phyloP scores from a whole-genome alignment of 2,797 vertebrate genomes.

The Poliocrania exsul region DNA sequence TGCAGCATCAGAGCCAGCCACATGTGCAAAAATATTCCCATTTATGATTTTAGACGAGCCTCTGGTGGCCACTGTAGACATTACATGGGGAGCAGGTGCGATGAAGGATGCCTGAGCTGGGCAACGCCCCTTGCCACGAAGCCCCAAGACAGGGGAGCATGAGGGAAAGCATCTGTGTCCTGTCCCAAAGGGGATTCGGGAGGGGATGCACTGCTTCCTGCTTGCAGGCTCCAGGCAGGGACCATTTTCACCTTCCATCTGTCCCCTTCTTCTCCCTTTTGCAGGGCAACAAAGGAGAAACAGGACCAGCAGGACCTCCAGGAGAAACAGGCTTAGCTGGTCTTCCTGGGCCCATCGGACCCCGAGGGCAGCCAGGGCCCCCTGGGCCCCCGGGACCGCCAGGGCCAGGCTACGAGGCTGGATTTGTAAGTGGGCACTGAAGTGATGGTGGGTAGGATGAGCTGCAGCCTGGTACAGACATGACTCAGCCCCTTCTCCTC shows the following conservation, averaged over 20 bases:
- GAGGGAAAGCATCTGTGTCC: neutral
- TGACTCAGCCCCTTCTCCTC: neutral
- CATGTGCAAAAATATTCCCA: rapidly evolving
- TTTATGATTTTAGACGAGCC: neutral
- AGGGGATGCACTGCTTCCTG: neutral
- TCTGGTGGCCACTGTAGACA: neutral
- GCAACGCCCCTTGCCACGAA: neutral
- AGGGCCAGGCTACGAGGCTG: constrained; percentile 76
- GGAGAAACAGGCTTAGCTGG: constrained; percentile 87
- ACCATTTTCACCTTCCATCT: neutral
- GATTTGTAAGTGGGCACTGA: constrained; percentile 88
- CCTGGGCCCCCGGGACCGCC: constrained; percentile 84
- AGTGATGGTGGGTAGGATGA: neutral
- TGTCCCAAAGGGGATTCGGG: neutral
- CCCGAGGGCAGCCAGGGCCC: constrained; percentile 84
- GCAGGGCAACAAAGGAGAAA: constrained; percentile 79
- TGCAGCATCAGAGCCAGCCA: rapidly evolving
- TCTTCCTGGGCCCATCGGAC: constrained; percentile 89
- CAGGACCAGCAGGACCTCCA: constrained; percentile 76
- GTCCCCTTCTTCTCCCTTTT: neutral
- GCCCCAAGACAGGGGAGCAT: neutral
- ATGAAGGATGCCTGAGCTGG: neutral
- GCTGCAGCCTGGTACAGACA: rapidly evolving
- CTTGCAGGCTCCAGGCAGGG: neutral
- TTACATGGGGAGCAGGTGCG: neutral